Percentiles rank a stretch among this genome's conserved stretches.
Evolutionary conservation across 2,113 vertebrate genomes (phyloP).

Genomic region (Geococcyx californianus): DNA sequence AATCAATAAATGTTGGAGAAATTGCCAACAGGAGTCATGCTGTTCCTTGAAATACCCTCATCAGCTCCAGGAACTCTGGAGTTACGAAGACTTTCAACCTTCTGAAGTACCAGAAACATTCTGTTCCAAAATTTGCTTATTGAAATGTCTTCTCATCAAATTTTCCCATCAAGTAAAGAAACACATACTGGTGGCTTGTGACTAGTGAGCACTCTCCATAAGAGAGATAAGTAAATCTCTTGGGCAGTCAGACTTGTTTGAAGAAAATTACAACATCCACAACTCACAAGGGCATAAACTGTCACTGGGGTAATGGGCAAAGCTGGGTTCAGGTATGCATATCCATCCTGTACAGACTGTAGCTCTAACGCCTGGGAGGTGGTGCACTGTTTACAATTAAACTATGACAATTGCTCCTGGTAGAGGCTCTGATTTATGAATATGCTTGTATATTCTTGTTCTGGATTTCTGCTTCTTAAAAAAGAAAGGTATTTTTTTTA

Average conservation of each 20-base stretch:
- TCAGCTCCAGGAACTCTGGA: neutral
- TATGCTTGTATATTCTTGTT: neutral
- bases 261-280: neutral
- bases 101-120: neutral
- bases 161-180: neutral
- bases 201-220: neutral
- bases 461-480: neutral
- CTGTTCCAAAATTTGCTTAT: neutral
- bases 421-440: neutral
- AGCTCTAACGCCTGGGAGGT: neutral
- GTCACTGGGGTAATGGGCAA: neutral
- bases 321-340: neutral
- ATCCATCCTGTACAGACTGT: neutral
- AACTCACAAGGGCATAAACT: neutral
- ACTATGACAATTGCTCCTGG: neutral
- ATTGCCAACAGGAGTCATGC: neutral
- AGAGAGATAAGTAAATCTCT: neutral
- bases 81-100: neutral
- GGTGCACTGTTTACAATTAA: neutral
- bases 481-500: neutral
- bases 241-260: neutral
- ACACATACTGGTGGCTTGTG: rapidly evolving
- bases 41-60: neutral
- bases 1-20: neutral
- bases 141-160: neutral